Conservation (phyloP, 2,888 invertebrate species). For the Sarcophaga variegata region DNA sequence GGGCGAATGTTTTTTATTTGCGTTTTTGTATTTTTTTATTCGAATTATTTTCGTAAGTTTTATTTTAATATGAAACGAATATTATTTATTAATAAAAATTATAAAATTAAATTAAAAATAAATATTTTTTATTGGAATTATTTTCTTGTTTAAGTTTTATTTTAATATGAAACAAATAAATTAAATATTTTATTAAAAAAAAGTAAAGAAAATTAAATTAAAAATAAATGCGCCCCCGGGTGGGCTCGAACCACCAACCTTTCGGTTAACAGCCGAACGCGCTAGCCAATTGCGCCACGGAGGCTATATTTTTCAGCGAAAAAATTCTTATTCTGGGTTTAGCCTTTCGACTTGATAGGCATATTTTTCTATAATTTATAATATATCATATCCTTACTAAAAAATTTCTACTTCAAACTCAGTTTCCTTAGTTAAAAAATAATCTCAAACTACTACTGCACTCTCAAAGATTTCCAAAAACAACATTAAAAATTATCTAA, state of each 20-base stretch:
- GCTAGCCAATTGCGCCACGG: conserved; percentile 98
- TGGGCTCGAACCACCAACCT: conserved; percentile 99
- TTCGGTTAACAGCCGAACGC: conserved; percentile 99
- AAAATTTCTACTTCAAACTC: no score
- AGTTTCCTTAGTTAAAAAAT: no score
- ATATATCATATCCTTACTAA: not conserved
- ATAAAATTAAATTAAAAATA: no score
- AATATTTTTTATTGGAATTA: no score
- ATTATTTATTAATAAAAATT: no score
- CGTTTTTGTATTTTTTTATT: no score
- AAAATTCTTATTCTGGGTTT: not conserved
- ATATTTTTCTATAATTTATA: not conserved
- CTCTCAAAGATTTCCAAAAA: no score
- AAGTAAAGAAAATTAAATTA: conserved; percentile 67
- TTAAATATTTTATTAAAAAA: not conserved
- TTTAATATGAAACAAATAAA: no score
- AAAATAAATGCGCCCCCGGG: conserved; percentile 91
- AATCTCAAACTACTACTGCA: no score
- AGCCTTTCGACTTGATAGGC: not conserved
- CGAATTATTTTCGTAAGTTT: no score
- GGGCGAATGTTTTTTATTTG: conserved; percentile 84
- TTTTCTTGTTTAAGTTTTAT: no score
- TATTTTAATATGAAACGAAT: no score
- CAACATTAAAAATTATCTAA: not conserved
- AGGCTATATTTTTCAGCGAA: conserved; percentile 73